Percentiles rank a stretch among this genome's conserved stretches.
phyloP scores from a whole-genome alignment of 2,113 vertebrate species.

The Perca fluviatilis region DNA sequence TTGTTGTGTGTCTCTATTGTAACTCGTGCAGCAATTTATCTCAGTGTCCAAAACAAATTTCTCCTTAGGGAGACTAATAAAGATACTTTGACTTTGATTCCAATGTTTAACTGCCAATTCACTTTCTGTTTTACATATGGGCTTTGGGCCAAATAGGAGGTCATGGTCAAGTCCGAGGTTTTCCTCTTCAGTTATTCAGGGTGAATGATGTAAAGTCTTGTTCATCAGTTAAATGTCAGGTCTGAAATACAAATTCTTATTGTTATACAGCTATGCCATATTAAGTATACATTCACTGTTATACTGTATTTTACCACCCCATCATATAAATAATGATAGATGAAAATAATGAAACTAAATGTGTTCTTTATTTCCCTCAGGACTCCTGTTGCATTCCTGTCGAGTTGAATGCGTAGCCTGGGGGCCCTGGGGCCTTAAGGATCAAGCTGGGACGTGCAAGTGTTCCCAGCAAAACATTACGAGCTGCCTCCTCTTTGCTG shows the following conservation, averaged over 20 bases:
- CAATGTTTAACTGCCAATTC: background rate
- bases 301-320: too few species aligned
- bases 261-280: background rate
- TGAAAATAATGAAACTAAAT: background rate
- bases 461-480: conserved; percentile 9
- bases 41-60: too few species aligned
- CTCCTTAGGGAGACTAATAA: too few species aligned
- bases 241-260: background rate
- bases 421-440: conserved; percentile 45
- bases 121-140: background rate
- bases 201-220: too few species aligned
- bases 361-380: background rate
- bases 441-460: conserved; percentile 70
- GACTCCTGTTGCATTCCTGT: conserved; percentile 65
- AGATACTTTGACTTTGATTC: too few species aligned
- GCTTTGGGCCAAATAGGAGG: too few species aligned
- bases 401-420: conserved; percentile 44
- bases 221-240: background rate
- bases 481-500: conserved; percentile 16
- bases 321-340: background rate
- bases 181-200: too few species aligned
- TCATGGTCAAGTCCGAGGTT: too few species aligned
- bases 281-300: background rate
- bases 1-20: too few species aligned
- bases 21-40: too few species aligned